Percentiles rank a stretch among this genome's conserved stretches.
phyloP scores from a whole-genome alignment of 2,797 vertebrate species.

The Hafferia zeledoni region DNA sequence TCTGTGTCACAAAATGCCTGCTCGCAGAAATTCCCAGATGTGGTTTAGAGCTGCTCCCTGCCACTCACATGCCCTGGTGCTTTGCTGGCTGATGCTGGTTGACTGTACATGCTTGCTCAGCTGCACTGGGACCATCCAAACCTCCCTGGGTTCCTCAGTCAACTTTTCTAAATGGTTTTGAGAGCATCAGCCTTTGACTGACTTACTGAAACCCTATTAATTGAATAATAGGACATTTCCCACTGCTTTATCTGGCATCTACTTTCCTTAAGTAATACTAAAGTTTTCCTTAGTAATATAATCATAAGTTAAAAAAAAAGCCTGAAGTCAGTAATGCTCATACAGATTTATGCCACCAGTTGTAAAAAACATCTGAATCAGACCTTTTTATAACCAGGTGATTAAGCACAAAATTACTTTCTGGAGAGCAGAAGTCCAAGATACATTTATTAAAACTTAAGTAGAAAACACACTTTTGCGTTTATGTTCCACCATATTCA shows the following conservation, averaged over 20 bases:
- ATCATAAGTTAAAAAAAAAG: conserved; percentile 6
- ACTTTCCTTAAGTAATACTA: conserved; percentile 19
- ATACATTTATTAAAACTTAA: not conserved
- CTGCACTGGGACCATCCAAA: not conserved
- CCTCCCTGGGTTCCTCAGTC: not conserved
- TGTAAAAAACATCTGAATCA: conserved; percentile 19
- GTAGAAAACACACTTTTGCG: not conserved
- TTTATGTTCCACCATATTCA: not conserved
- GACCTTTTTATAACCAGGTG: conserved; percentile 3
- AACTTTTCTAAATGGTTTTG: not conserved
- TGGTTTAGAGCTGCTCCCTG: not conserved
- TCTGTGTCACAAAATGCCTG: not conserved
- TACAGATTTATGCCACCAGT: not conserved
- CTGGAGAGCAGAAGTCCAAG: not conserved
- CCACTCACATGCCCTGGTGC: not conserved
- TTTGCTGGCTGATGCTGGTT: not conserved
- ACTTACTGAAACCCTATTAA: conserved; percentile 2
- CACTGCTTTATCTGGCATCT: conserved; percentile 3
- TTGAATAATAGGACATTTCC: not conserved
- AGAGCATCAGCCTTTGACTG: not conserved
- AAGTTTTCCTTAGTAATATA: not conserved
- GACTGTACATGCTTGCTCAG: not conserved
- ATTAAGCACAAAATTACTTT: not conserved
- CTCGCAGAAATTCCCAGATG: not conserved
- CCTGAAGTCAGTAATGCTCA: not conserved